Conservation (phyloP, 2,113 vertebrate species). For the Sciurus niger region DNA sequence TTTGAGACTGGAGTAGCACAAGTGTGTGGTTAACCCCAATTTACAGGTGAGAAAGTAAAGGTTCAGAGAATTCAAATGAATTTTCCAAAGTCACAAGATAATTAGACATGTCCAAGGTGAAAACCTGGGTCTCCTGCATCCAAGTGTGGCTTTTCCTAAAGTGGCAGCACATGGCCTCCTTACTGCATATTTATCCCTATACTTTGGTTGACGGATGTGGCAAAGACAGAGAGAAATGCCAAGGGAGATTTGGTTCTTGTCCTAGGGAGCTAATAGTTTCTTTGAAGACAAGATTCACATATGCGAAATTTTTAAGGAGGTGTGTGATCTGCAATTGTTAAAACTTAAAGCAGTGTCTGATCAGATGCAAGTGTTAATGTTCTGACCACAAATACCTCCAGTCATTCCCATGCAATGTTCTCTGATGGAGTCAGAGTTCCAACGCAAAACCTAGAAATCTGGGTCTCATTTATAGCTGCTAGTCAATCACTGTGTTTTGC, state of each 20-base stretch:
- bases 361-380: not conserved
- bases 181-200: not conserved
- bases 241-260: not conserved
- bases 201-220: fast-evolving
- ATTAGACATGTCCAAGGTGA: not conserved
- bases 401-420: not conserved
- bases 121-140: not conserved
- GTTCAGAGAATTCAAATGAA: not conserved
- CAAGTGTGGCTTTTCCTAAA: not conserved
- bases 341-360: not conserved
- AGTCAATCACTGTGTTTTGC: not conserved
- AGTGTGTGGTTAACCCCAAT: not conserved
- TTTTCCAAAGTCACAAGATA: constrained; percentile 35
- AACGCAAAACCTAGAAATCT: not conserved
- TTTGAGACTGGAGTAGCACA: not conserved
- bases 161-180: not conserved
- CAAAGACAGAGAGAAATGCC: not conserved
- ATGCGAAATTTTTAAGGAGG: not conserved
- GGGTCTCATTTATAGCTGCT: not conserved
- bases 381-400: not conserved
- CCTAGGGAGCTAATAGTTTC: not conserved
- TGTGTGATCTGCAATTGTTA: not conserved
- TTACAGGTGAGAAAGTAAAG: constrained; percentile 12
- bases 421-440: not conserved
- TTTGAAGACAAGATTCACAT: not conserved